Evolutionary conservation across 1,140 invertebrate genomes (phyloP), one percentile per base, ranked within the genome.

Genomic region (Neodiprion pinetum): DNA sequence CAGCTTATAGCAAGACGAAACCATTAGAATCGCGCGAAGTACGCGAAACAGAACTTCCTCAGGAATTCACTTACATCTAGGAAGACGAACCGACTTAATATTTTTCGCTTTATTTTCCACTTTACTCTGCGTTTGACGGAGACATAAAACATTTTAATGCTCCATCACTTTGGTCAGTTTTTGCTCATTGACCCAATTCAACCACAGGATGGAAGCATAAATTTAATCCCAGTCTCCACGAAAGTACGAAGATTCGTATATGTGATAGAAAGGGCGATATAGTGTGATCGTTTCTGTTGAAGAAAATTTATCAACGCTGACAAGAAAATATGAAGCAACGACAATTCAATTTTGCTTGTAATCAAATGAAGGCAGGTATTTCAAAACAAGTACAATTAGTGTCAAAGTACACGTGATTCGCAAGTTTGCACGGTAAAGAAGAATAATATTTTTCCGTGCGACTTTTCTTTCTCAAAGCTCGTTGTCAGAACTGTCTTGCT

Each of bases 1-100:
- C 28, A 40, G 5, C 28, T 40, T 40, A 40, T 40, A 40, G 28
- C 28, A 40, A 40, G 28, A 40, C 28, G 5, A 40, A 40, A 40
- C 5, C 28, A 40, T 40, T 40, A 40, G 28, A 40, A 80, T 80
- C 79, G 75, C 53, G 67, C 73, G 69, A 76, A 77, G 79, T 78
- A 77, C 76, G 76, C 74, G 66, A 72, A 74, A 70, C 74, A 76
- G 71, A 66, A 73, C 66, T 80, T 73, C 72, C 75, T 78, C 77
- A 76, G 77, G 75, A 79, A 74, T 74, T 75, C 53, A 61, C 53
- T 72, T 72, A 72, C 80, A 73, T 80, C 79, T 74, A 73, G 61
- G 76, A 79, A 81, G 77, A 80, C 76, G 77, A 79, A 81, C 77
- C 75, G 77, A 72, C 79, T 79, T 81, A 77, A 79, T 80, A 79